phyloP scores from a whole-genome alignment of 1,140 invertebrate genomes.

The Trichonephila inaurata region DNA sequence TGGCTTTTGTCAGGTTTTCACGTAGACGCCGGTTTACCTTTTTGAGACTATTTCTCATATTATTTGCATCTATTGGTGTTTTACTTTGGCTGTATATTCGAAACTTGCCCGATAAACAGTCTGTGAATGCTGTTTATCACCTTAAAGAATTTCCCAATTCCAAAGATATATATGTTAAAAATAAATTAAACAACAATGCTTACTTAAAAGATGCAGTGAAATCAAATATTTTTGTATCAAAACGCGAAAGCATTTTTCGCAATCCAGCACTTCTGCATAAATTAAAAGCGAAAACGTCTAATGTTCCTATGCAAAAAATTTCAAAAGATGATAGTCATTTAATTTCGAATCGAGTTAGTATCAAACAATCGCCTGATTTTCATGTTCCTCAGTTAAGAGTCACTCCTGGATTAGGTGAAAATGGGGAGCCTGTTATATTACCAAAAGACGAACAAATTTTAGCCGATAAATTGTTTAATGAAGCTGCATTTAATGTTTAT shows the following conservation, averaged over 20 bases:
- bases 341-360: neutral
- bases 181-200: neutral
- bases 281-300: conserved; percentile 43
- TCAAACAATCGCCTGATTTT: conserved; percentile 21
- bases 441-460: conserved; percentile 82
- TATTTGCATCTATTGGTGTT: conserved; percentile 29
- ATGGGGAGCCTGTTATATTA: conserved; percentile 85
- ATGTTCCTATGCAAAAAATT: neutral
- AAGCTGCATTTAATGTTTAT: conserved; percentile 94
- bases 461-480: conserved; percentile 87
- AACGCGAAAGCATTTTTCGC: conserved; percentile 25
- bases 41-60: conserved; percentile 30
- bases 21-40: conserved; percentile 40
- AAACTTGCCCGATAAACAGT: neutral
- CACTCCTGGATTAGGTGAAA: conserved; percentile 86
- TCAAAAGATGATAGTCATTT: neutral
- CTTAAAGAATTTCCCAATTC: neutral
- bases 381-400: conserved; percentile 66
- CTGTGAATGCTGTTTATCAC: neutral
- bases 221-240: conserved; percentile 35
- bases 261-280: conserved; percentile 67
- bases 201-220: neutral
- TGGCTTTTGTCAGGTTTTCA: conserved; percentile 43
- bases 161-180: neutral
- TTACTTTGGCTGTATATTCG: conserved; percentile 50